Evolutionary conservation across 2,888 invertebrate species (phyloP).

Genomic region (Dioctria linearis): DNA sequence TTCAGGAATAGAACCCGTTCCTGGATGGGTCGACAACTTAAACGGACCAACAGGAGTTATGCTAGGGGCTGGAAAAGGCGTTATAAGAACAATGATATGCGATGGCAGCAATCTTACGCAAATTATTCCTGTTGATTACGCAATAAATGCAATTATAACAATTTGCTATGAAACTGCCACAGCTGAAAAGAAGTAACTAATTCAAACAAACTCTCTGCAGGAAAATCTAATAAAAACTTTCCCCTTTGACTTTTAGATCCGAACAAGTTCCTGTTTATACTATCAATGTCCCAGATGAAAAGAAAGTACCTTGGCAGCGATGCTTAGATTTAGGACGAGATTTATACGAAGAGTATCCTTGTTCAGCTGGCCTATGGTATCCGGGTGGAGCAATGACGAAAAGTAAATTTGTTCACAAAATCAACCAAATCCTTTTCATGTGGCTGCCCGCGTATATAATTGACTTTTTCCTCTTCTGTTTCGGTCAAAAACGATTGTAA

Average conservation of each 20-base stretch:
- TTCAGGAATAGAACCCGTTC: conserved; percentile 71
- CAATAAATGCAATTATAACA: conserved; percentile 85
- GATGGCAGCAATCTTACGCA: conserved; percentile 81
- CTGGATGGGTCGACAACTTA: conserved; percentile 78
- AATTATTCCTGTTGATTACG: conserved; percentile 85
- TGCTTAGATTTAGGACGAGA: conserved; percentile 82
- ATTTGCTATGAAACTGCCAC: conserved; percentile 76
- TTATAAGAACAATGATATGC: conserved; percentile 89
- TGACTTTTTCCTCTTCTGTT: conserved; percentile 82
- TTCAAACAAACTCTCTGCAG: neutral
- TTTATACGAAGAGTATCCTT: conserved; percentile 81
- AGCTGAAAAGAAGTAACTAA: conserved; percentile 27
- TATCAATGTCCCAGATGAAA: conserved; percentile 86
- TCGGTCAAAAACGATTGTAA: conserved; percentile 87
- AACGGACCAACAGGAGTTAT: conserved; percentile 76
- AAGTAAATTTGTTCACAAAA: conserved; percentile 77
- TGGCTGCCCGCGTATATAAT: conserved; percentile 86
- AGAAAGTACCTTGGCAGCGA: conserved; percentile 87
- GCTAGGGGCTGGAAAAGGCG: conserved; percentile 86
- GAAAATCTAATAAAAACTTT: neutral
- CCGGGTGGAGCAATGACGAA: conserved; percentile 84
- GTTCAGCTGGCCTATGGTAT: conserved; percentile 89
- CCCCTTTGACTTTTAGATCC: conserved; percentile 71
- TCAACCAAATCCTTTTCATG: conserved; percentile 83
- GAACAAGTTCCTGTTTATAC: conserved; percentile 88